Percentiles rank a stretch among this genome's conserved stretches.
Conservation (phyloP, 2,888 invertebrate species). For the Heliconius ismenius region DNA sequence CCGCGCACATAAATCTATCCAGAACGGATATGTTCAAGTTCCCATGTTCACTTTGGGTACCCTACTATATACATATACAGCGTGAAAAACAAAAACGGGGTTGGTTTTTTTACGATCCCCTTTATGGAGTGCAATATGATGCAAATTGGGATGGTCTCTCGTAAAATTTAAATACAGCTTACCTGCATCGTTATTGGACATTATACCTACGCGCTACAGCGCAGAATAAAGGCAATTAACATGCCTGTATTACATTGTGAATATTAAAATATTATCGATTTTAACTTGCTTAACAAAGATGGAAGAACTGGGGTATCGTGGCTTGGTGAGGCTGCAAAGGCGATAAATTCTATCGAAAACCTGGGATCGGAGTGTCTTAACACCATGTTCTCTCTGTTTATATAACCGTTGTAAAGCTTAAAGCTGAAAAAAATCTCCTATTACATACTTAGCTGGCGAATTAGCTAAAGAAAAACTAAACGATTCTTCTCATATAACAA, state of each 20-base stretch:
- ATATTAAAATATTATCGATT: slow-evolving; percentile 23
- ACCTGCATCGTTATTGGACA: slow-evolving; percentile 1
- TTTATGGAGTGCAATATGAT: slow-evolving; percentile 2
- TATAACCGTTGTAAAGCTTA: too few relatives aligned
- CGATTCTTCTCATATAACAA: too few relatives aligned
- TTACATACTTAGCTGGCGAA: too few relatives aligned
- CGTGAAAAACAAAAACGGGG: background rate
- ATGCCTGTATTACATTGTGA: slow-evolving; percentile 18
- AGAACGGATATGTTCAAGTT: background rate
- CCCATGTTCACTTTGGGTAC: background rate
- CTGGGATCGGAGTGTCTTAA: too few relatives aligned
- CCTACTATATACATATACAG: background rate
- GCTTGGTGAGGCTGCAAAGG: too few relatives aligned
- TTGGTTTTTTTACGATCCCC: background rate
- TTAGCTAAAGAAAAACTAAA: too few relatives aligned
- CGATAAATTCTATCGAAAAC: background rate
- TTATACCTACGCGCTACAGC: background rate
- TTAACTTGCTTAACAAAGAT: background rate
- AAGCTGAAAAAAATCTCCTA: too few relatives aligned
- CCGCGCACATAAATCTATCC: background rate
- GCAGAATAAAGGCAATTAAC: background rate
- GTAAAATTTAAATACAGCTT: background rate
- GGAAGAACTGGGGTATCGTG: too few relatives aligned
- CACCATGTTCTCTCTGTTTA: too few relatives aligned
- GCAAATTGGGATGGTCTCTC: background rate